Percentiles rank a stretch among this genome's conserved stretches.
Conservation (phyloP, 2,888 invertebrate genomes). For the Euzetes globulus region DNA sequence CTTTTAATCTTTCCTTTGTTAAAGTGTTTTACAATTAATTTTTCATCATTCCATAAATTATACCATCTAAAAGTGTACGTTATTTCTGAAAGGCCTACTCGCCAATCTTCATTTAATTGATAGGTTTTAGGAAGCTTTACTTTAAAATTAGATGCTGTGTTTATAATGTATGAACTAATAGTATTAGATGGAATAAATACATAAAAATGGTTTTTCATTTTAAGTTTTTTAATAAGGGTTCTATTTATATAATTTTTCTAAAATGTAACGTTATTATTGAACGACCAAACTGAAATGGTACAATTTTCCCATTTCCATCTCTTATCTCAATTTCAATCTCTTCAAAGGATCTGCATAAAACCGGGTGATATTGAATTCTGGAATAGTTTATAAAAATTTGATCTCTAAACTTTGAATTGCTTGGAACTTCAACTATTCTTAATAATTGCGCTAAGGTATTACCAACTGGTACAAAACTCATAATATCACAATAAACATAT, state of each 20-base stretch:
- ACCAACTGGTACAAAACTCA: neutral
- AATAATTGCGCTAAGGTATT: neutral
- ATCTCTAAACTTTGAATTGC: neutral
- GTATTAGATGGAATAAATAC: too few relatives aligned
- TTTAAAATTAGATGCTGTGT: too few relatives aligned
- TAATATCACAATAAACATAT: neutral
- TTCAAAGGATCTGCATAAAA: neutral
- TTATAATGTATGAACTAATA: too few relatives aligned
- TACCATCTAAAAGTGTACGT: too few relatives aligned
- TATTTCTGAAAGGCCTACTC: too few relatives aligned
- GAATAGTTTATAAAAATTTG: neutral
- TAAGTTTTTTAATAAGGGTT: neutral
- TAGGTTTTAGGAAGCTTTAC: too few relatives aligned
- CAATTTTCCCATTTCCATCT: neutral
- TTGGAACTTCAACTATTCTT: neutral
- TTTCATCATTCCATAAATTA: too few relatives aligned
- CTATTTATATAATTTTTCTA: neutral
- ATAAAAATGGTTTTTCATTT: neutral
- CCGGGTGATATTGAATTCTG: neutral
- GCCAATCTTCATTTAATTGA: too few relatives aligned
- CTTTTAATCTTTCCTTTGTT: too few relatives aligned
- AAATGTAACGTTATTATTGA: neutral
- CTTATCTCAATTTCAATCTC: neutral
- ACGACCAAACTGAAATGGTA: neutral
- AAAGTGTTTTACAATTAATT: too few relatives aligned